These are phyloP conservation scores for Drosophila burlai DNA, from an alignment of 1,140 invertebrate species.

Conservation along the genomic window DNA sequence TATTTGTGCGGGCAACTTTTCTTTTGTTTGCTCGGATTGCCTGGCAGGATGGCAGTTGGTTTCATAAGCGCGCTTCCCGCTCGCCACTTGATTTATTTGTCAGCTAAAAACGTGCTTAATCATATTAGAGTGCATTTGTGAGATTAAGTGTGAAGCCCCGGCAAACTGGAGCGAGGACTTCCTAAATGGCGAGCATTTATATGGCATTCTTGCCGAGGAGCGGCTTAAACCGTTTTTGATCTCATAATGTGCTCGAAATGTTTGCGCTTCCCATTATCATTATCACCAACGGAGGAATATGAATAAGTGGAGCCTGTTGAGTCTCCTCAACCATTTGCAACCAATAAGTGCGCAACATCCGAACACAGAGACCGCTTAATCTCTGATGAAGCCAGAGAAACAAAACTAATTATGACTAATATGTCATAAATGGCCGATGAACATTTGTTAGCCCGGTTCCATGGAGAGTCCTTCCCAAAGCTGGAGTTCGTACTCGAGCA, in stretches of 20 bases:
- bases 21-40: slow-evolving; percentile 56
- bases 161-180: slow-evolving; percentile 21
- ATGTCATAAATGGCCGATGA: slow-evolving; percentile 52
- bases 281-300: neutral
- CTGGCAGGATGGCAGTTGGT: slow-evolving; percentile 47
- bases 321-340: neutral
- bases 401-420: slow-evolving; percentile 47
- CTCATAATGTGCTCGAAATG: slow-evolving; percentile 30
- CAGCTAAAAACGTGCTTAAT: slow-evolving; percentile 82
- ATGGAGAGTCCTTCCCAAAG: neutral
- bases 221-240: slow-evolving; percentile 31
- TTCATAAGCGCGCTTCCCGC: slow-evolving; percentile 59
- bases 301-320: neutral
- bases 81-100: slow-evolving; percentile 78
- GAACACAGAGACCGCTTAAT: neutral
- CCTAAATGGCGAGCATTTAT: slow-evolving; percentile 28
- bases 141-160: slow-evolving; percentile 70
- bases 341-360: slow-evolving; percentile 8
- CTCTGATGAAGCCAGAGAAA: slow-evolving; percentile 13
- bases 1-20: slow-evolving; percentile 19
- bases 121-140: slow-evolving; percentile 82
- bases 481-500: neutral
- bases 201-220: slow-evolving; percentile 5
- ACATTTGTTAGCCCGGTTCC: slow-evolving; percentile 41
- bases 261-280: slow-evolving; percentile 19